These are phyloP conservation scores for Adelphocoris suturalis DNA, from an alignment of 2,888 invertebrate genomes.

Conservation along the genomic window DNA sequence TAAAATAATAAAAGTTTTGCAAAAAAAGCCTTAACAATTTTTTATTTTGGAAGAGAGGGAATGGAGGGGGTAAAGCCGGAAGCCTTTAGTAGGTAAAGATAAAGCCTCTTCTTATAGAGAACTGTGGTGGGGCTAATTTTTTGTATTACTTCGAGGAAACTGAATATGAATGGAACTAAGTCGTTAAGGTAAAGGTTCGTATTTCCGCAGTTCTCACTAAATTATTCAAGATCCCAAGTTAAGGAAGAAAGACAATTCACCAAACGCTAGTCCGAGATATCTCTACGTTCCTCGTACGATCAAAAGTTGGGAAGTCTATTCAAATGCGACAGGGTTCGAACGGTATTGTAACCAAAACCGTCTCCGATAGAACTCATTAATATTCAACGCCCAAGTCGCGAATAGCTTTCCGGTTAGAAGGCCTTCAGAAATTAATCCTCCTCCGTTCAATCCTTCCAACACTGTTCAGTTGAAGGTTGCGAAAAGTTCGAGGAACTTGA, in stretches of 20 bases:
- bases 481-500: slow-evolving; percentile 37
- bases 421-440: slow-evolving; percentile 22
- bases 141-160: too few species aligned
- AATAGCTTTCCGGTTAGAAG: slow-evolving; percentile 19
- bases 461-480: background rate
- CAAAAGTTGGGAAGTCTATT: background rate
- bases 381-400: background rate
- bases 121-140: too few species aligned
- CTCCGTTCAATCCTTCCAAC: slow-evolving; percentile 18
- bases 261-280: background rate
- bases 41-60: too few species aligned
- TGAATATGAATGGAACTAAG: too few species aligned
- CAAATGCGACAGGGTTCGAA: background rate
- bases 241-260: background rate
- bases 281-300: background rate
- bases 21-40: too few species aligned
- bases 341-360: slow-evolving; percentile 10
- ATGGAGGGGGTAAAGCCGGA: too few species aligned
- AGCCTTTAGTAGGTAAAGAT: too few species aligned
- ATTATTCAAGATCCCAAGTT: background rate
- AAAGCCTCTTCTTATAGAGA: too few species aligned
- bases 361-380: slow-evolving; percentile 9
- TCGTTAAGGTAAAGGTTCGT: too few species aligned
- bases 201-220: background rate
- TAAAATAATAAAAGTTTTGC: too few species aligned